Percentiles rank a stretch among this genome's conserved stretches.
Conservation (phyloP, 2,113 vertebrate genomes). For the Lamprotornis superbus region DNA sequence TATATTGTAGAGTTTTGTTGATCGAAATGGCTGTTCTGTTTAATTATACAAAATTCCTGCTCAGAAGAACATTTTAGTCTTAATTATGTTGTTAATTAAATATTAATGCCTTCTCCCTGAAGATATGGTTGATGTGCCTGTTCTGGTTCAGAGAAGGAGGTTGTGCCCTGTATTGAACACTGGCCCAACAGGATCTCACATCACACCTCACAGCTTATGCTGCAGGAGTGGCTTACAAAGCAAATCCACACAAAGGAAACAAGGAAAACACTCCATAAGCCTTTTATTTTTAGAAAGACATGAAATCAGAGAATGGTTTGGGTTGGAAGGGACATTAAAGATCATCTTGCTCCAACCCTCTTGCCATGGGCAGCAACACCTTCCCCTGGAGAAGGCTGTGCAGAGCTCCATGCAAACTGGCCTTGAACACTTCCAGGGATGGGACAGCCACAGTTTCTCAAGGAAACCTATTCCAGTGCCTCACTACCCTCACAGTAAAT, state of each 20-base stretch:
- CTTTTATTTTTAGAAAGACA: not conserved
- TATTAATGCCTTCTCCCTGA: not conserved
- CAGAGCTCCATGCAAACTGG: not conserved
- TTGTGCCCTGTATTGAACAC: not conserved
- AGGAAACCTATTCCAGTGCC: not conserved
- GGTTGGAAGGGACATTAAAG: not conserved
- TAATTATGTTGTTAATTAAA: not conserved
- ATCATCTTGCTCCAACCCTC: accelerated
- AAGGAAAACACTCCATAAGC: not conserved
- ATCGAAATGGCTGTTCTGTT: not conserved
- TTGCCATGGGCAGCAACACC: accelerated
- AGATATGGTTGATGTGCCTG: not conserved
- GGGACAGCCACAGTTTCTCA: not conserved
- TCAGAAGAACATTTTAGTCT: not conserved
- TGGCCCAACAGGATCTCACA: not conserved
- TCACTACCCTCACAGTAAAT: not conserved
- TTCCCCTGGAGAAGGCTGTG: not conserved
- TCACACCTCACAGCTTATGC: not conserved
- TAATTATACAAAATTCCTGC: not conserved
- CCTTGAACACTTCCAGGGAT: not conserved
- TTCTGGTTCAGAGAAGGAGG: not conserved
- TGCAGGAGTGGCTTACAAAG: not conserved
- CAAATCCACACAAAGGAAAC: not conserved
- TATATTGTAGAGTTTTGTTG: not conserved
- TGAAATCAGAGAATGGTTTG: not conserved